phyloP scores from a whole-genome alignment of 1,140 invertebrate species.

The Cyphomyrmex costatus region DNA sequence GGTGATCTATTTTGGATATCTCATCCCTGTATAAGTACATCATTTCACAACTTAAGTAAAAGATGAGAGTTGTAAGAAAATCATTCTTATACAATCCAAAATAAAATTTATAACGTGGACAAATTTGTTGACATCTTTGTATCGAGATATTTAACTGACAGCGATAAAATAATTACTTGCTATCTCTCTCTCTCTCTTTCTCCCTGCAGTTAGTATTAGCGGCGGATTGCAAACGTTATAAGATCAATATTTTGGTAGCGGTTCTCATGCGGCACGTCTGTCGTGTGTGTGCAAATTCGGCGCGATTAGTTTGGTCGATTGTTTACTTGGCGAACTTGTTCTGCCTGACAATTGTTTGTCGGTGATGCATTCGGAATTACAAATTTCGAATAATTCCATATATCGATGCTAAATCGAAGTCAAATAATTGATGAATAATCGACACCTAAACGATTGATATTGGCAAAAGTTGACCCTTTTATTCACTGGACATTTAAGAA shows the following conservation, averaged over 20 bases:
- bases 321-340: conserved; percentile 21
- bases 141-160: conserved; percentile 52
- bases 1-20: no score
- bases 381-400: conserved; percentile 9
- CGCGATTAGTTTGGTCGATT: conserved; percentile 38
- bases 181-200: conserved; percentile 25
- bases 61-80: no score
- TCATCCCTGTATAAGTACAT: no score
- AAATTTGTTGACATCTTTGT: conserved; percentile 54
- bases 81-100: no score
- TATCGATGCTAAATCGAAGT: background rate
- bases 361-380: background rate
- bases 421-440: background rate
- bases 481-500: background rate
- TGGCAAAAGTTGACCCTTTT: background rate
- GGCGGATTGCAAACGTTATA: conserved; percentile 43
- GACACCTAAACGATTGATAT: background rate
- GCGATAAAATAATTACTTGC: conserved; percentile 48
- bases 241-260: conserved; percentile 64
- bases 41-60: no score
- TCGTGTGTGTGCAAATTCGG: conserved; percentile 28
- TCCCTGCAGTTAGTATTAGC: conserved; percentile 50
- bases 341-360: conserved; percentile 23
- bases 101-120: no score
- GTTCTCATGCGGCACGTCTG: conserved; percentile 51